A percentile compares a stretch with the other conserved stretches of the same genome.
phyloP scores from a whole-genome alignment of 2,888 invertebrate genomes.

The Shargacucullia verbasci region DNA sequence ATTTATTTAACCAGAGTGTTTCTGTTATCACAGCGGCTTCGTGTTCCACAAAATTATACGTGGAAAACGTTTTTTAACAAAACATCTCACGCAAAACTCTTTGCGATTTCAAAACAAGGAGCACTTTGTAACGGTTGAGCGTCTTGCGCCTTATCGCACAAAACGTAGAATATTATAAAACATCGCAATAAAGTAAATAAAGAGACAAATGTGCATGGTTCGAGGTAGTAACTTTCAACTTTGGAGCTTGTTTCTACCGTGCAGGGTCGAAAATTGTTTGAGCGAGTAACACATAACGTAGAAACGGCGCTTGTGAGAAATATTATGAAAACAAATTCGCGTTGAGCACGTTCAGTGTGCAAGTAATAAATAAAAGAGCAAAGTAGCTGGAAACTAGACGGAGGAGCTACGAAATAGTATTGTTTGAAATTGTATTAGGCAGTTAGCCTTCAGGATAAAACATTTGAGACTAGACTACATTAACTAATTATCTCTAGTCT shows the following conservation, averaged over 20 bases:
- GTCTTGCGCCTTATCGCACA: slow-evolving; percentile 80
- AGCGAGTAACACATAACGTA: slow-evolving; percentile 68
- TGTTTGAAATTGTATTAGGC: slow-evolving; percentile 79
- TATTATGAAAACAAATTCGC: slow-evolving; percentile 89
- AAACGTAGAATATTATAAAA: slow-evolving; percentile 87
- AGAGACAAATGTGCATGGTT: slow-evolving; percentile 81
- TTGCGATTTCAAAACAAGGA: slow-evolving; percentile 73
- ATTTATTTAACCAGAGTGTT: slow-evolving; percentile 3
- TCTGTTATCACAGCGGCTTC: slow-evolving; percentile 10
- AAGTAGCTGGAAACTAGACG: slow-evolving; percentile 70
- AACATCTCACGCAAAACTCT: slow-evolving; percentile 58
- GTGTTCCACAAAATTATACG: slow-evolving; percentile 13
- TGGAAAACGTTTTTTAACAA: slow-evolving; percentile 33
- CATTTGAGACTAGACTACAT: slow-evolving; percentile 54
- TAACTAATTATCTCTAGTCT: slow-evolving; percentile 36
- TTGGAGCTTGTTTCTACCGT: slow-evolving; percentile 55
- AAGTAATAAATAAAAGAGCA: slow-evolving; percentile 86
- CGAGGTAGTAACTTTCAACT: slow-evolving; percentile 51
- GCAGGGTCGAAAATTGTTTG: slow-evolving; percentile 66
- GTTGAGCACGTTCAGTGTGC: slow-evolving; percentile 86
- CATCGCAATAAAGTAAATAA: slow-evolving; percentile 87
- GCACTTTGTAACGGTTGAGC: slow-evolving; percentile 79
- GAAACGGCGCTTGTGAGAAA: slow-evolving; percentile 75
- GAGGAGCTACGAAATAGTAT: slow-evolving; percentile 78
- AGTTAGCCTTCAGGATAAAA: slow-evolving; percentile 54